phyloP scores from a whole-genome alignment of 2,888 invertebrate genomes.

The Neria commutata region DNA sequence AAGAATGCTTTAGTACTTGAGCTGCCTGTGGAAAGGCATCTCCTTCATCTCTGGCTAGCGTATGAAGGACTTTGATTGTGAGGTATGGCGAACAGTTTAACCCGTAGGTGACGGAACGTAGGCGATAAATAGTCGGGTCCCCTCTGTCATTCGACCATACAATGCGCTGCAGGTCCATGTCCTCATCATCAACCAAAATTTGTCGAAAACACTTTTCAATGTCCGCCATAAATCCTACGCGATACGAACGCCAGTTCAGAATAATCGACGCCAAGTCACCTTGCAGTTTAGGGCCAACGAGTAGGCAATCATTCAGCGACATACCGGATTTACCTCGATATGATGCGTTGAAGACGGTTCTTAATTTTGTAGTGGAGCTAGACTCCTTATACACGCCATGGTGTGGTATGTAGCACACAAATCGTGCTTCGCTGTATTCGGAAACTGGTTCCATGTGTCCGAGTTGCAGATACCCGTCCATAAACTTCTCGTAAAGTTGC shows the following conservation, averaged over 20 bases:
- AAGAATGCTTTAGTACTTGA: neutral
- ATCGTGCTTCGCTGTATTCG: constrained; percentile 1
- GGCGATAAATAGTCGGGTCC: neutral
- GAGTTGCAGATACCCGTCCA: constrained; percentile 10
- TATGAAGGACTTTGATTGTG: constrained; percentile 3
- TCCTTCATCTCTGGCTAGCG: neutral
- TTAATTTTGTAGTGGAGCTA: constrained; percentile 17
- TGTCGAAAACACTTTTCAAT: constrained; percentile 20
- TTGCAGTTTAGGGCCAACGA: constrained; percentile 18
- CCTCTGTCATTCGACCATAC: constrained; percentile 12
- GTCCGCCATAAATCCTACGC: constrained; percentile 22
- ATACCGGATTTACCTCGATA: neutral
- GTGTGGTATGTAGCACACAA: constrained; percentile 13
- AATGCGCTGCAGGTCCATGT: constrained; percentile 19
- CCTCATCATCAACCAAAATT: constrained; percentile 14
- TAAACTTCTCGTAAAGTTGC: constrained; percentile 15
- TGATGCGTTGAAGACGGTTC: constrained; percentile 9
- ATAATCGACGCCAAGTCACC: constrained; percentile 10
- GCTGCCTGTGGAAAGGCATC: neutral
- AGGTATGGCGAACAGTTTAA: constrained; percentile 16
- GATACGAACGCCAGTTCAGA: constrained; percentile 13
- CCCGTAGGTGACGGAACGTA: constrained; percentile 8
- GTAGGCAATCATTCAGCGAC: constrained; percentile 17
- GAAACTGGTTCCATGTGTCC: neutral
- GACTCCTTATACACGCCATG: constrained; percentile 15